These are phyloP conservation scores for Myotis yumanensis DNA, from an alignment of 2,113 vertebrate species.

Conservation along the genomic window DNA sequence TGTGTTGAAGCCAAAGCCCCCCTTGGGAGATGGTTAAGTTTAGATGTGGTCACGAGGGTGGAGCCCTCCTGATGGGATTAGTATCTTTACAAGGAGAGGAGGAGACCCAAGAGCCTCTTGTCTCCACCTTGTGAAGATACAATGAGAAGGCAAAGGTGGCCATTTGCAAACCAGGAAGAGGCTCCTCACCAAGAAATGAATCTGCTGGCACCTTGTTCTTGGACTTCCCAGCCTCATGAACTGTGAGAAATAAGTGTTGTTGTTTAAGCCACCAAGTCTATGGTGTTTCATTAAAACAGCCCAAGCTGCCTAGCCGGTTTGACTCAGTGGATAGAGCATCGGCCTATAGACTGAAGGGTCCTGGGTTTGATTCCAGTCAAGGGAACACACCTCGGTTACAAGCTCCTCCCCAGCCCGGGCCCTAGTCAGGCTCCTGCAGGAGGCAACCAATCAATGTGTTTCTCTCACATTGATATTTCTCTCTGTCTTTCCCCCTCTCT, in stretches of 20 bases:
- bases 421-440: too few species aligned
- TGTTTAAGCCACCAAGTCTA: neutral
- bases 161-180: neutral
- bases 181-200: accelerated
- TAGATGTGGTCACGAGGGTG: neutral
- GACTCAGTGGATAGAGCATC: too few species aligned
- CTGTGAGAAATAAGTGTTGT: neutral
- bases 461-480: too few species aligned
- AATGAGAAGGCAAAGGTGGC: neutral
- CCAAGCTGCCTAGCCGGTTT: too few species aligned
- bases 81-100: neutral
- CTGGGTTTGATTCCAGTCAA: too few species aligned
- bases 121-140: neutral
- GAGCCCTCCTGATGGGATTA: neutral
- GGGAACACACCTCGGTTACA: too few species aligned
- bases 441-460: too few species aligned
- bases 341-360: too few species aligned
- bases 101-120: neutral
- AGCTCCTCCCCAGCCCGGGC: too few species aligned
- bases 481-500: too few species aligned
- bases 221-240: neutral
- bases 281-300: neutral
- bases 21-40: neutral
- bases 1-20: neutral
- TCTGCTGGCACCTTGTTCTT: neutral